phyloP scores from a whole-genome alignment of 2,797 vertebrate species.

The Hirundo rustica region DNA sequence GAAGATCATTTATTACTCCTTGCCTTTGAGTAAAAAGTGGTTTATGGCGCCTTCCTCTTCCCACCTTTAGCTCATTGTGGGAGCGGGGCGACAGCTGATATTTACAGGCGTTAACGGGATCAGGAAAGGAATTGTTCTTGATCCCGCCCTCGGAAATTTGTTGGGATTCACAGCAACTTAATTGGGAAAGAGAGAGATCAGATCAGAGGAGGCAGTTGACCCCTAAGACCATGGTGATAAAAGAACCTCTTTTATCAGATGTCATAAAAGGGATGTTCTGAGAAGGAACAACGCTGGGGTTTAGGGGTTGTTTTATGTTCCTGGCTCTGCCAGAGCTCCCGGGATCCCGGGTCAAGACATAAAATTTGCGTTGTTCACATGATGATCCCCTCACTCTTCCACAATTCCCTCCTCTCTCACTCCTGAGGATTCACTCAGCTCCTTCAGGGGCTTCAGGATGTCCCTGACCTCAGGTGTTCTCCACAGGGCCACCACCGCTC shows the following conservation, averaged over 20 bases:
- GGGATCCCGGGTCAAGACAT: not conserved
- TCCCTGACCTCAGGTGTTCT: not conserved
- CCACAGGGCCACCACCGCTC: not conserved
- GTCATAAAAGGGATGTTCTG: not conserved
- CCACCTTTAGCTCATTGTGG: not conserved
- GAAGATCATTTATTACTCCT: not conserved
- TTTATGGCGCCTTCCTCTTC: not conserved
- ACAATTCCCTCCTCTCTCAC: fast-evolving
- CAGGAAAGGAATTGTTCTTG: not conserved
- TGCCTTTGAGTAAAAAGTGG: not conserved
- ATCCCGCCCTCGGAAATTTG: not conserved
- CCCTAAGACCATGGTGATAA: not conserved
- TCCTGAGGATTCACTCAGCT: not conserved
- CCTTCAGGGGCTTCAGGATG: not conserved
- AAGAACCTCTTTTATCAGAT: not conserved
- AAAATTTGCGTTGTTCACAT: not conserved
- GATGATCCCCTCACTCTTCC: not conserved
- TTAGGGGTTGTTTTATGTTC: not conserved
- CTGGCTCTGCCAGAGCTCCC: not conserved
- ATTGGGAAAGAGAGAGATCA: not conserved
- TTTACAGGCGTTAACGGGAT: not conserved
- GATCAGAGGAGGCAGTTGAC: not conserved
- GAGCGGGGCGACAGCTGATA: not conserved
- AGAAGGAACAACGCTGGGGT: not conserved
- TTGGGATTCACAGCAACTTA: not conserved